Evolutionary conservation across 2,113 vertebrate genomes (phyloP).

Genomic region (Cephalopterus ornatus): DNA sequence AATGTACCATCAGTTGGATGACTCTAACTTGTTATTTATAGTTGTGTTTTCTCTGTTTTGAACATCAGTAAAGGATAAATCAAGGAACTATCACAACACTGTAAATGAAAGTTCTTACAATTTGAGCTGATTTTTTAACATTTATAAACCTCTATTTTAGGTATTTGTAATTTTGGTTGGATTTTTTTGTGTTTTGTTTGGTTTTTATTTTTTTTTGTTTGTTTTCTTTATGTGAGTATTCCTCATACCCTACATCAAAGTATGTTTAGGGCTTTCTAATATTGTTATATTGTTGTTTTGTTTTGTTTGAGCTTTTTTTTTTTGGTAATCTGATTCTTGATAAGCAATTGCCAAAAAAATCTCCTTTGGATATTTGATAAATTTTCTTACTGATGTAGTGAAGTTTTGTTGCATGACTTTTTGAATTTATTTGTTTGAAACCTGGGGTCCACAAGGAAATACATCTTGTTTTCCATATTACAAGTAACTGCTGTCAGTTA

Average conservation of each 20-base stretch:
- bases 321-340: neutral
- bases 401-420: neutral
- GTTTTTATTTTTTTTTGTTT: neutral
- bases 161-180: neutral
- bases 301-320: neutral
- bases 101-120: neutral
- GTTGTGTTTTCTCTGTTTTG: neutral
- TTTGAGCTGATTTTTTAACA: neutral
- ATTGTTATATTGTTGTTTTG: neutral
- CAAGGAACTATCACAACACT: neutral
- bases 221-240: neutral
- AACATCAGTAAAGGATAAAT: neutral
- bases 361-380: accelerated
- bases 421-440: neutral
- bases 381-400: neutral
- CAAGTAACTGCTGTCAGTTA: neutral
- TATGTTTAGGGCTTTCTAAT: neutral
- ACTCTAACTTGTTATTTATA: neutral
- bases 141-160: neutral
- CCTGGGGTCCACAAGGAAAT: neutral
- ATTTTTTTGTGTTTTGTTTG: neutral
- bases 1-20: neutral
- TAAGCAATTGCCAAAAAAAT: neutral
- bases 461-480: neutral
- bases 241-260: neutral